Conservation (phyloP, 2,888 invertebrate genomes). For the Drosophila subquinaria region DNA sequence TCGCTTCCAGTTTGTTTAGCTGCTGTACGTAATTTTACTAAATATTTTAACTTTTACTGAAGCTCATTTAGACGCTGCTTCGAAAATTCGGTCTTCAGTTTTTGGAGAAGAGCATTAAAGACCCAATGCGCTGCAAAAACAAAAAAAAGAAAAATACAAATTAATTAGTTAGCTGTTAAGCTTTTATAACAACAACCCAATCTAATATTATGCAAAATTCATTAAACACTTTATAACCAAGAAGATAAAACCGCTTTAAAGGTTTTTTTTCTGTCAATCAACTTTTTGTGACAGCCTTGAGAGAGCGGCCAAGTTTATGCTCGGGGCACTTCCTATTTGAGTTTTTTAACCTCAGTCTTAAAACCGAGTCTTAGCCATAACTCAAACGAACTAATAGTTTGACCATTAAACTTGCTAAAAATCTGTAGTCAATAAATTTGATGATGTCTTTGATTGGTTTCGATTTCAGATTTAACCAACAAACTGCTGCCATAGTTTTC, state of each 20-base stretch:
- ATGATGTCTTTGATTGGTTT: conserved; percentile 20
- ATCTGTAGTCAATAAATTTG: conserved; percentile 9
- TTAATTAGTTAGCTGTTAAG: conserved; percentile 7
- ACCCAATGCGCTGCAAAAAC: conserved; percentile 43
- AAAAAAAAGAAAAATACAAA: conserved; percentile 1
- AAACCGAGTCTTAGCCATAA: conserved; percentile 49
- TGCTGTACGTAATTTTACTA: conserved; percentile 11
- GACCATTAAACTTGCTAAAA: conserved; percentile 28
- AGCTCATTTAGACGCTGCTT: conserved; percentile 26
- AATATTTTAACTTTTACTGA: conserved; percentile 2
- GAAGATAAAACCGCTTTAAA: conserved; percentile 14
- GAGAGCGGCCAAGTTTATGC: conserved; percentile 34
- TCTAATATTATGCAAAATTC: conserved; percentile 22
- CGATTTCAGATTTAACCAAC: neutral
- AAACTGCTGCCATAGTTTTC: conserved; percentile 20
- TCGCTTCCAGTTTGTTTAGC: conserved; percentile 8
- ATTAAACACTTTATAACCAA: neutral
- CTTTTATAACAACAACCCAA: neutral
- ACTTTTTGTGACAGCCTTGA: conserved; percentile 46
- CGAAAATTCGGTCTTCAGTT: conserved; percentile 29
- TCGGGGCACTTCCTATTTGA: conserved; percentile 64
- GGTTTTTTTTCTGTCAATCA: conserved; percentile 10
- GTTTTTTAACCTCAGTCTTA: conserved; percentile 67
- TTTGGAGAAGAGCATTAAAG: conserved; percentile 18
- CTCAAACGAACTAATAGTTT: conserved; percentile 26